These are phyloP conservation scores for Cygnus olor DNA, from an alignment of 2,797 vertebrate genomes.

Conservation along the genomic window DNA sequence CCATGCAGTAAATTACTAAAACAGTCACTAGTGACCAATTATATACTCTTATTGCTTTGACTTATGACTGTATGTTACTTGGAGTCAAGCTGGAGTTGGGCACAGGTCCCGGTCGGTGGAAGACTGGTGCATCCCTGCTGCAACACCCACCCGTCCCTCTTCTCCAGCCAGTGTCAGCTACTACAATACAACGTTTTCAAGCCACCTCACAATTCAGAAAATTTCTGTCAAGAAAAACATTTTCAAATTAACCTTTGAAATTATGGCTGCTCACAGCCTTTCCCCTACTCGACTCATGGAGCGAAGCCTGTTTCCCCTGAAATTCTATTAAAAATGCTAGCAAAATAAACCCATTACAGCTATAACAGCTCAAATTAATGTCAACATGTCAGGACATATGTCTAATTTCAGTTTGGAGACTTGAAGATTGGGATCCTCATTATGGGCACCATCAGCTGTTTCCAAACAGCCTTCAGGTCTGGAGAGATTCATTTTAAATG, in stretches of 20 bases:
- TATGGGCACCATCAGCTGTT: conserved; percentile 64
- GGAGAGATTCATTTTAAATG: conserved; percentile 63
- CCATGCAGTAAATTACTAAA: neutral
- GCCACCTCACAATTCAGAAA: neutral
- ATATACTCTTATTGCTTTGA: neutral
- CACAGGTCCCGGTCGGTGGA: neutral
- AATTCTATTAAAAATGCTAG: conserved; percentile 65
- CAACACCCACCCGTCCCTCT: neutral
- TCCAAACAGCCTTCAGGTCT: conserved; percentile 68
- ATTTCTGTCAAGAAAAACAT: conserved; percentile 12
- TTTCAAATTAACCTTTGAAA: conserved; percentile 73
- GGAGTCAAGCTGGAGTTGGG: neutral
- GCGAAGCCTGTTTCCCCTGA: conserved; percentile 30
- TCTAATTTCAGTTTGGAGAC: conserved; percentile 70
- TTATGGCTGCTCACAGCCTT: conserved; percentile 16
- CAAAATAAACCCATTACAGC: conserved; percentile 64
- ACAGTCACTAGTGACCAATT: neutral
- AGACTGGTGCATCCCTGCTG: neutral
- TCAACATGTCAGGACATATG: conserved; percentile 69
- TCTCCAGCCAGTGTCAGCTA: neutral
- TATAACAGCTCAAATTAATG: conserved; percentile 70
- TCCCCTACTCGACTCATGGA: conserved; percentile 8
- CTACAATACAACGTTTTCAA: neutral
- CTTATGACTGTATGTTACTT: neutral
- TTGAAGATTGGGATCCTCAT: conserved; percentile 69